Evolutionary conservation across 2,113 vertebrate genomes (phyloP), one percentile per base, ranked within the genome.

Genomic region (Datnioides undecimradiatus): DNA sequence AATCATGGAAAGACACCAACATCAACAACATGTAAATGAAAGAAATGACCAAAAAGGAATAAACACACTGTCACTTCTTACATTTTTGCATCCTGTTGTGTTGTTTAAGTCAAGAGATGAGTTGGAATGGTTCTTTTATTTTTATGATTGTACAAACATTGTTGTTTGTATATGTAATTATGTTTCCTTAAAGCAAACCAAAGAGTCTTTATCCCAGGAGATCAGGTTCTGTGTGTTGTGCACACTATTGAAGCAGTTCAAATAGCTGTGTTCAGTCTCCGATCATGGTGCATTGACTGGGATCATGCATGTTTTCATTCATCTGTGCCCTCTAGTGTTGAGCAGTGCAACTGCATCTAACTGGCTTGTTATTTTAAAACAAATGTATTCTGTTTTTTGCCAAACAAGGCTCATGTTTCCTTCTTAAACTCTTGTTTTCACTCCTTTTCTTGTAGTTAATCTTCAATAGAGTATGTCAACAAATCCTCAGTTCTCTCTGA

Each of bases 21-120:
- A 27, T 27, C 25, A 34, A 46, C 7, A 45, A 65, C 29, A 27
- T 51, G 3, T 48, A 29, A 55, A 46, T 40, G 59, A 49, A 46
- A 72, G 36, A 67, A 64, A 58, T 55, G 57, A 71, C 45, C 82
- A 79, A 63, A 79, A 84, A 49, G 19, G 23, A 83, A 83, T 87
- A 80, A 73, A 77, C 52, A 48, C 6, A 21, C 25, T 64, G 41
- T 70, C 51, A 59, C 27, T 80, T 80, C 9, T 40, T 43, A 51
- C 27, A 33, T 40, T 25, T 76, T 59, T 80, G 27, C 46, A 25
- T 65, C 4, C 52, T 57, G 21, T 54, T 9, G 55, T 68, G 17
- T 85, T 19, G 63, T 55, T 82, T 82, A n/a, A 16, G 9, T 71
- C 14, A 43, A 73, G 14, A 57, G 4, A 2, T 57, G 13, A n/a